phyloP scores from a whole-genome alignment of 2,113 vertebrate species.

The Nothocercus julius region DNA sequence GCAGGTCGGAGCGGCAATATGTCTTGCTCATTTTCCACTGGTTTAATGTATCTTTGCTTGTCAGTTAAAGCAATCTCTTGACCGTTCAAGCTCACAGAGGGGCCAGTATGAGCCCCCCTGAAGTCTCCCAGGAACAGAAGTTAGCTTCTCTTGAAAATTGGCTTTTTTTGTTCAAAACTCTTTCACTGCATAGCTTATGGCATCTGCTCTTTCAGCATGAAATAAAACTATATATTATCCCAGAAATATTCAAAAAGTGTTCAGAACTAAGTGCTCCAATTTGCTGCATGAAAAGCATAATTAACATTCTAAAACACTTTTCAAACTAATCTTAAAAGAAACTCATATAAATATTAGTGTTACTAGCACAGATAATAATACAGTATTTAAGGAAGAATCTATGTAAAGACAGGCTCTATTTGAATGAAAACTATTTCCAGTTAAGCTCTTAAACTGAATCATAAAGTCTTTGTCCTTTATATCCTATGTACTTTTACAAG shows the following conservation, averaged over 20 bases:
- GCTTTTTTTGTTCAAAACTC: not conserved
- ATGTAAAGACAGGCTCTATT: not conserved
- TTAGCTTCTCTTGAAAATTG: not conserved
- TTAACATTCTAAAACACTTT: not conserved
- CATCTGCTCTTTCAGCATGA: not conserved
- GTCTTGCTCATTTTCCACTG: not conserved
- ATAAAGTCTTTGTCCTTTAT: not conserved
- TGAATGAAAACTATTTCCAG: not conserved
- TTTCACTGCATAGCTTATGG: not conserved
- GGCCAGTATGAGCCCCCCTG: not conserved
- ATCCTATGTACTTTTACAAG: not conserved
- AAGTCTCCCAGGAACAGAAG: not conserved
- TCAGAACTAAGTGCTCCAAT: not conserved
- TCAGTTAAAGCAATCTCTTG: not conserved
- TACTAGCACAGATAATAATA: slow-evolving; percentile 24
- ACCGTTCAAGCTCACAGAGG: not conserved
- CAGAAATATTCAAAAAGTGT: not conserved
- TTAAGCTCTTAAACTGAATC: not conserved
- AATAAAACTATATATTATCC: not conserved
- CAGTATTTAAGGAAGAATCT: not conserved
- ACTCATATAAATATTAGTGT: not conserved
- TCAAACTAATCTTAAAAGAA: not conserved
- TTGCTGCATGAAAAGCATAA: not conserved
- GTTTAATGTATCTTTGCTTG: not conserved
- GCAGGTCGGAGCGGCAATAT: not conserved